phyloP scores from a whole-genome alignment of 1,140 invertebrate genomes.

The Drosophila tropicalis region DNA sequence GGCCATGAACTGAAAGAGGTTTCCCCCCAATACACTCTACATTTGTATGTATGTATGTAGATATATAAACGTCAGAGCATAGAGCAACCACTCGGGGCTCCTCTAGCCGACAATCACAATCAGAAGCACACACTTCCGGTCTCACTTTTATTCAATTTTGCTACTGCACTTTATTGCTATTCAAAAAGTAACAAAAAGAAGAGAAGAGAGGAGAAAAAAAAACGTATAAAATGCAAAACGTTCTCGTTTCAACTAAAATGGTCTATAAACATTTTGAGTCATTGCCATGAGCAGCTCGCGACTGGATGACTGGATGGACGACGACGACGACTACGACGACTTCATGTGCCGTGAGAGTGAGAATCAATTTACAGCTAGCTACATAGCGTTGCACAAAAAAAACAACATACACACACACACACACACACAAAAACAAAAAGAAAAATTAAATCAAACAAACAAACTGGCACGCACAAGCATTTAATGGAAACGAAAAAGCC shows the following conservation, averaged over 20 bases:
- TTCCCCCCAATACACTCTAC: neutral
- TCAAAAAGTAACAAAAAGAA: constrained; percentile 8
- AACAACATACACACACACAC: constrained; percentile 10
- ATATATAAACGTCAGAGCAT: neutral
- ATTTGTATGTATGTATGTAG: neutral
- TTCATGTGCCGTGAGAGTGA: constrained; percentile 35
- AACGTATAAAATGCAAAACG: constrained; percentile 62
- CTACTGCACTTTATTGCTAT: constrained; percentile 56
- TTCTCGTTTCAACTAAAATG: constrained; percentile 56
- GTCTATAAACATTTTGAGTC: constrained; percentile 64
- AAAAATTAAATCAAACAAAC: constrained; percentile 57
- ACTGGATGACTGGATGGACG: neutral
- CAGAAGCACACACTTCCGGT: constrained; percentile 59
- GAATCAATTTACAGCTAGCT: constrained; percentile 56
- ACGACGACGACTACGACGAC: neutral
- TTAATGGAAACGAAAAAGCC: constrained; percentile 50
- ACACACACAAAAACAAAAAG: constrained; percentile 16
- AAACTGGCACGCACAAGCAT: constrained; percentile 60
- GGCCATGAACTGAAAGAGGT: neutral
- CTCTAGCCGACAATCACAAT: constrained; percentile 41
- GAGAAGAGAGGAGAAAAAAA: constrained; percentile 30
- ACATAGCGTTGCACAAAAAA: constrained; percentile 26
- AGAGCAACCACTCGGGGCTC: constrained; percentile 4
- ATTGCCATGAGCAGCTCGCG: constrained; percentile 26
- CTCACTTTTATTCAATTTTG: constrained; percentile 62